Conservation (phyloP, 2,113 vertebrate genomes). For the Vulpes vulpes region DNA sequence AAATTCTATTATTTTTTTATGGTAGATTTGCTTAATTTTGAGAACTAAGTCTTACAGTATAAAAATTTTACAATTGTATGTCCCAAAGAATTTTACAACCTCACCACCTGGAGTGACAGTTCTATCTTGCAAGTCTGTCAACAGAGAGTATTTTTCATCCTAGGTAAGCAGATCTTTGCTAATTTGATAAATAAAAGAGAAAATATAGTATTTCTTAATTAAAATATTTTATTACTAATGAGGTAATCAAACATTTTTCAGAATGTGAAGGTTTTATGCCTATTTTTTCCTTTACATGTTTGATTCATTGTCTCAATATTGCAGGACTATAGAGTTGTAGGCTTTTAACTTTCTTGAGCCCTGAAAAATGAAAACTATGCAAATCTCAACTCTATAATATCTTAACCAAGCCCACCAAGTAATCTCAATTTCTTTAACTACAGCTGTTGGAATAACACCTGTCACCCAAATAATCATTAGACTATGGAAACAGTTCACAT, state of each 20-base stretch:
- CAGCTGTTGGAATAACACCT: background rate
- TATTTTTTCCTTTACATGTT: background rate
- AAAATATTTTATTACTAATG: background rate
- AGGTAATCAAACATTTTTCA: background rate
- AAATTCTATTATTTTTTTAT: background rate
- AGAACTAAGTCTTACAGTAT: background rate
- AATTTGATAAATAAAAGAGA: background rate
- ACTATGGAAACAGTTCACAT: background rate
- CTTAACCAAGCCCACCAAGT: background rate
- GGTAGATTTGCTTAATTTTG: background rate
- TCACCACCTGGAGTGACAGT: background rate
- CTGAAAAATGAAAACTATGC: background rate
- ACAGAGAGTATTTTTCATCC: background rate
- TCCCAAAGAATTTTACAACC: background rate
- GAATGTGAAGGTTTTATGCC: background rate
- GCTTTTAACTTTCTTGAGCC: background rate
- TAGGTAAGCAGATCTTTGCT: background rate
- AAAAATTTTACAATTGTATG: background rate
- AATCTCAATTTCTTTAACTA: background rate
- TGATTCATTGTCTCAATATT: background rate
- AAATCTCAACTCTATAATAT: background rate
- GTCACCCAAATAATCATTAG: background rate
- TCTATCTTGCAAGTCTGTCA: background rate
- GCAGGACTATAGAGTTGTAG: background rate
- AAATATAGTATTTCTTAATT: background rate